A percentile compares a stretch with the other conserved stretches of the same genome.
Conservation (phyloP, 2,888 invertebrate genomes). For the Aleiodes leptofemur region DNA sequence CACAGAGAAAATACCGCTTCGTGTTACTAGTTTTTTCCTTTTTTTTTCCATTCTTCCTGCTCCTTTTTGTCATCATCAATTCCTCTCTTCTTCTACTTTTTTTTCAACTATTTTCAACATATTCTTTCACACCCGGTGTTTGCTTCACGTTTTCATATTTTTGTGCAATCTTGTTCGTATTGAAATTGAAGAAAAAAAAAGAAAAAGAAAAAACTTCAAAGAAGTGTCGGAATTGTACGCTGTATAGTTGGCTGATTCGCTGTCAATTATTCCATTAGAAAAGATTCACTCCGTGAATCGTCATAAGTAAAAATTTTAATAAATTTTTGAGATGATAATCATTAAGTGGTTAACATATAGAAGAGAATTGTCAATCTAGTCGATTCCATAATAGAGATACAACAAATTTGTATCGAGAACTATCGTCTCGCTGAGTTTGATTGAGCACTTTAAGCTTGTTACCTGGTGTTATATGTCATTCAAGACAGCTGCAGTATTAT, state of each 20-base stretch:
- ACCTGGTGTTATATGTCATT: conserved; percentile 11
- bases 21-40: conserved; percentile 22
- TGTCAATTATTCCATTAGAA: background rate
- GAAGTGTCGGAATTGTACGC: background rate
- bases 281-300: background rate
- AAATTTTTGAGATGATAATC: background rate
- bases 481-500: conserved; percentile 3
- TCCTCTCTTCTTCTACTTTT: conserved; percentile 25
- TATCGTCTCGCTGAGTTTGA: background rate
- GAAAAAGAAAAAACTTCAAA: background rate
- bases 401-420: background rate
- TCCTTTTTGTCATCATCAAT: conserved; percentile 22
- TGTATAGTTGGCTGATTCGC: background rate
- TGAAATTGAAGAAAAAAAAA: background rate
- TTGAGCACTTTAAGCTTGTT: background rate
- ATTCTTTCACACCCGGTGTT: conserved; percentile 36
- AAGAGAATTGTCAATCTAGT: no score
- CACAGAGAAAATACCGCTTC: conserved; percentile 20
- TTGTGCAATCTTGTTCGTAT: conserved; percentile 17
- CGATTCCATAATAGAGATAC: background rate
- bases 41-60: conserved; percentile 7
- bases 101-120: background rate
- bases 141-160: conserved; percentile 39
- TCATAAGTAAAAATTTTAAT: background rate
- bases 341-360: background rate